Percentiles rank a stretch among this genome's conserved stretches.
These are phyloP conservation scores for Punctoribates punctum DNA, from an alignment of 2,888 invertebrate genomes.

Conservation along the genomic window DNA sequence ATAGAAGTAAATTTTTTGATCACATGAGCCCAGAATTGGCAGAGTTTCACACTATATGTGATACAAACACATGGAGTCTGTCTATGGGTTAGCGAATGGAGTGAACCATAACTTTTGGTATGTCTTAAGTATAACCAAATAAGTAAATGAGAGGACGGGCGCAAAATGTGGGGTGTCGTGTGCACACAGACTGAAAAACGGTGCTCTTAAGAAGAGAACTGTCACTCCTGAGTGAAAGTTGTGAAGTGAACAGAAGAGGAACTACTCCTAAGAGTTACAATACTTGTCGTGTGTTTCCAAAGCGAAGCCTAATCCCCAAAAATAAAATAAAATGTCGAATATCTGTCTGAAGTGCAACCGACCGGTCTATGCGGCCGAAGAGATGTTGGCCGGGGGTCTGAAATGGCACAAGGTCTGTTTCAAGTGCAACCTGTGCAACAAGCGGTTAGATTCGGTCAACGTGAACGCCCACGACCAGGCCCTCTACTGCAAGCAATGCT, in stretches of 20 bases:
- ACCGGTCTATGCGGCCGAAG: slow-evolving; percentile 79
- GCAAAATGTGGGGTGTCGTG: not conserved
- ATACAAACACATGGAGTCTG: not conserved
- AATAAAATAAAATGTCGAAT: slow-evolving; percentile 9
- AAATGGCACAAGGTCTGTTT: slow-evolving; percentile 86
- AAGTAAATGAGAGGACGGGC: not conserved
- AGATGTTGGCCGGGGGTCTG: slow-evolving; percentile 79
- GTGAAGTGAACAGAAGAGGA: not conserved
- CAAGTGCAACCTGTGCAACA: slow-evolving; percentile 86
- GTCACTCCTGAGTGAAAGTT: not conserved
- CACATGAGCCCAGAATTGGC: not conserved
- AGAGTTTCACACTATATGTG: not conserved
- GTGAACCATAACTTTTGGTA: not conserved
- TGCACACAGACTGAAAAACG: not conserved
- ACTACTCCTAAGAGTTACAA: not conserved
- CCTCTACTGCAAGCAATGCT: slow-evolving; percentile 89
- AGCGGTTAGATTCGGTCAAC: slow-evolving; percentile 89
- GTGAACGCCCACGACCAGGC: slow-evolving; percentile 90
- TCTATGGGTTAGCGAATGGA: too few species aligned
- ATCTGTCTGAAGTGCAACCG: slow-evolving; percentile 74
- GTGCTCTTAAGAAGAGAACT: not conserved
- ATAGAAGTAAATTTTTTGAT: too few species aligned
- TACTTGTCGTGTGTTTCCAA: not conserved
- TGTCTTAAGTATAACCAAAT: slow-evolving; percentile 1
- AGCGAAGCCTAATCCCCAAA: not conserved